Evolutionary conservation across 2,113 vertebrate genomes (phyloP).

Genomic region (Pogona vitticeps): DNA sequence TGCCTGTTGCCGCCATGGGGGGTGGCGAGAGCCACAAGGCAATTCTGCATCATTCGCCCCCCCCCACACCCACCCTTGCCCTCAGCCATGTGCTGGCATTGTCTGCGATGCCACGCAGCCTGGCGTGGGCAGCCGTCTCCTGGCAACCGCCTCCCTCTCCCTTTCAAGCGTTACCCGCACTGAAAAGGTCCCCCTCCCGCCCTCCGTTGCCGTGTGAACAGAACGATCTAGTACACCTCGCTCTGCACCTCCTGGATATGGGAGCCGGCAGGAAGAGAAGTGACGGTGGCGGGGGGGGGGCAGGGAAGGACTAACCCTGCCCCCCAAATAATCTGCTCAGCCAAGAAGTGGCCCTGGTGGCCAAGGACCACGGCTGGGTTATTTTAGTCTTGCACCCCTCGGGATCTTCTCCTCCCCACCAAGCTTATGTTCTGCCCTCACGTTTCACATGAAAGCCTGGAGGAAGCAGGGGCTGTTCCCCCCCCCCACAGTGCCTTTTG

Average conservation of each 20-base stretch:
- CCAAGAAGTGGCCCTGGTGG: neutral
- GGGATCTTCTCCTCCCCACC: too few relatives aligned
- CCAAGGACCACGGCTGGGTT: neutral
- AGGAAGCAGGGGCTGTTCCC: neutral
- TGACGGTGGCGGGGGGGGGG: neutral
- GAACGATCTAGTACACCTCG: neutral
- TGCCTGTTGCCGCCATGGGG: neutral
- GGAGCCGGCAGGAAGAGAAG: neutral
- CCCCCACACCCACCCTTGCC: neutral
- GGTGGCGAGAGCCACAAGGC: neutral
- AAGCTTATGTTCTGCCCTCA: too few relatives aligned
- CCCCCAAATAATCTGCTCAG: neutral
- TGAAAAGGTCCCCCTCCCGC: neutral
- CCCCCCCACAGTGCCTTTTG: neutral
- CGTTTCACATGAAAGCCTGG: too few relatives aligned
- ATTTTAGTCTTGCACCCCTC: neutral
- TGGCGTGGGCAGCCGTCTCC: constrained; percentile 14
- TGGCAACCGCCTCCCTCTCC: constrained; percentile 25
- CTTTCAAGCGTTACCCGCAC: neutral
- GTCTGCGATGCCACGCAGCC: neutral
- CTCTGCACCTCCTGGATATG: neutral
- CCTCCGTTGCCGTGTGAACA: neutral
- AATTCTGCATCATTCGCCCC: neutral
- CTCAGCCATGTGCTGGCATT: constrained; percentile 12
- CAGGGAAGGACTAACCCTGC: too few relatives aligned